Base-by-base conservation (phyloP, 2,113 vertebrate genomes). In the Crypturellus undulatus region DNA sequence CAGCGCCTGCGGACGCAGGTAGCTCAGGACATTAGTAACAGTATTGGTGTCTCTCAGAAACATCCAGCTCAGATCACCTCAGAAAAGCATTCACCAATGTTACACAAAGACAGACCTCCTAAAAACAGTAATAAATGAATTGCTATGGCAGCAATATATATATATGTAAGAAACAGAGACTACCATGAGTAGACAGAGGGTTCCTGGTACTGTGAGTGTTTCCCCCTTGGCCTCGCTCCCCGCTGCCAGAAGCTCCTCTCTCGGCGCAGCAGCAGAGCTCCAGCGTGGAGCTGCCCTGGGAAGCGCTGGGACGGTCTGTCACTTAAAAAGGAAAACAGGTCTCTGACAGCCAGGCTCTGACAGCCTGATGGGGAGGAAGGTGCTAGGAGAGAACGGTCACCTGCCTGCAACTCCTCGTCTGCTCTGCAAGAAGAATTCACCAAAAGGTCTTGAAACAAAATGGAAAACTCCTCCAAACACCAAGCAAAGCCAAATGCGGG, bases 391-490 rank as follows among this genome's bases (percentile, higher is more conserved):
- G 84, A 58, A 62, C 17, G 6, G 20, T 40, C 47, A 64, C 25
- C n/a, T 1, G 0, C n/a, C 20, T 58, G 49, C 34, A 43, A 42
- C n/a, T 59, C 24, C 30, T 42, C 1, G 0, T 25, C 58, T 5
- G 3, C 38, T 43, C 43, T 9, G 5, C 13, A 64, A 69, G n/a
- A 17, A 45, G 20, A 59, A 38, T 3, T 0, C 7, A 34, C 43
- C 30, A 43, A 90, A 10, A 45, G 8, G 17, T 43, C 40, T 72
- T 76, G 45, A 45, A 51, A 28, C 49, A 70, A 28, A n/a, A 51
- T 28, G 25, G 25, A 34, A 26, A n/a, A 30, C 54, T 30, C 14
- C 28, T 30, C 54, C 54, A 56, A 56, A 56, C 32, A 65, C 30
- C 32, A 68, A 73, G 13, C 36, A 56, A 86, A 38, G 13, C 62